These are phyloP conservation scores for Drosophila maculinotata DNA, from an alignment of 2,888 invertebrate species.

Conservation along the genomic window DNA sequence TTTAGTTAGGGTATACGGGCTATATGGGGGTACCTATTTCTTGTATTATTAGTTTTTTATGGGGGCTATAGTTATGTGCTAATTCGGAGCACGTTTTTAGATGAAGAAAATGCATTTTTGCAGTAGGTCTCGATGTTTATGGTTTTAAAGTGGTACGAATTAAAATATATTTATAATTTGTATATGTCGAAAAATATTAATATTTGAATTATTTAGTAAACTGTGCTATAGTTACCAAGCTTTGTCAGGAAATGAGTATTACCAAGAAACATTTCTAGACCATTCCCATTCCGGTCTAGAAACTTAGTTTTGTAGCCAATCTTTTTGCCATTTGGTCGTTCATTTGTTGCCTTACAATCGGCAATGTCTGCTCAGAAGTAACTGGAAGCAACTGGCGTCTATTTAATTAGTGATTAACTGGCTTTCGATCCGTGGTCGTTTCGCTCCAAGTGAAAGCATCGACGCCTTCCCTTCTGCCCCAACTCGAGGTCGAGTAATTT, in stretches of 20 bases:
- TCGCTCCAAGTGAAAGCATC: conserved; percentile 43
- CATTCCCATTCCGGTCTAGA: too few relatives aligned
- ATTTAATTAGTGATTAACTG: conserved; percentile 29
- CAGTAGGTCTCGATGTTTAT: not conserved
- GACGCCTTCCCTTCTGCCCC: conserved; percentile 16
- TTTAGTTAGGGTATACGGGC: conserved; percentile 18
- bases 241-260: too few relatives aligned
- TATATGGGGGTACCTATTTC: conserved; percentile 14
- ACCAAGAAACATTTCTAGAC: too few relatives aligned
- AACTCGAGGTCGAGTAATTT: conserved; percentile 19
- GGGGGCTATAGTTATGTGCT: not conserved
- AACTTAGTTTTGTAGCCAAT: too few relatives aligned
- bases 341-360: too few relatives aligned
- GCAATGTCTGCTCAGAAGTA: not conserved
- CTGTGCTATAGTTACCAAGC: too few relatives aligned
- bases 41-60: not conserved
- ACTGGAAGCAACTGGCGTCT: not conserved
- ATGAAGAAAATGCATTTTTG: not conserved
- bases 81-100: too few relatives aligned
- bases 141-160: not conserved
- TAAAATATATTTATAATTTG: too few relatives aligned
- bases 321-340: too few relatives aligned
- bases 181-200: too few relatives aligned
- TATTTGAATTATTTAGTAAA: too few relatives aligned
- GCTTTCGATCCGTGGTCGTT: conserved; percentile 15